Base-by-base conservation (phyloP, 2,888 invertebrate species). In the Lithosia quadra region DNA sequence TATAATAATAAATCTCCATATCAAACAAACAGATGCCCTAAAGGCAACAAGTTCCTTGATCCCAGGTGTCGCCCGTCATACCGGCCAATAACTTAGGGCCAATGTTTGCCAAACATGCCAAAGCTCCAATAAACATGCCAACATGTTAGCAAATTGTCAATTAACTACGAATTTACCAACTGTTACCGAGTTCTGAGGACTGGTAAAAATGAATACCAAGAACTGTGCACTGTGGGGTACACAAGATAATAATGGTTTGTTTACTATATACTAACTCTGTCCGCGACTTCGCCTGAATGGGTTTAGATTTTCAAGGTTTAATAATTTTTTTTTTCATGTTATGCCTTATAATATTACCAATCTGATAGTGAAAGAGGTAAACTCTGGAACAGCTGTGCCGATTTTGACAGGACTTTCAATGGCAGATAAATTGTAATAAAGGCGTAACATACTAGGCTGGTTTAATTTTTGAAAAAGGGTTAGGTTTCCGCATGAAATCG, bases 21-120 rank as follows among this genome's bases (percentile, higher is more conserved):
- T 33, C 21, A 67, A 5, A 61, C 56, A 62, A 67, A 67, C 34
- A 39, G 36, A 24, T 18, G 39, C 39, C 22, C 55, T 24, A 18
- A 9, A 24, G 24, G 21, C 24, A 62, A 59, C 36, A 63, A 63
- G 34, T 63, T 24, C 10, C 62, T 39, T 43, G 24, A 67, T 67
- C 57, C 53, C 80, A 80, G 78, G 58, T 80, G 80, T 60, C 69
- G 63, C 65, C 62, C 64, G 68, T 77, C 71, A 69, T 18, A 28
- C n/a, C 65, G 21, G 22, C 68, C 63, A 72, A 79, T 77, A 80
- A 79, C 71, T 78, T 78, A 64, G 5, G 56, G 8, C 71, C 61
- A 79, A 78, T 86, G 80, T 84, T 86, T 85, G 76, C 72, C 74
- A 83, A 83, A 84, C 82, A 85, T 77, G 85, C 74, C 79, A 76